Conservation (phyloP, 2,113 vertebrate genomes). For the Gambusia affinis region DNA sequence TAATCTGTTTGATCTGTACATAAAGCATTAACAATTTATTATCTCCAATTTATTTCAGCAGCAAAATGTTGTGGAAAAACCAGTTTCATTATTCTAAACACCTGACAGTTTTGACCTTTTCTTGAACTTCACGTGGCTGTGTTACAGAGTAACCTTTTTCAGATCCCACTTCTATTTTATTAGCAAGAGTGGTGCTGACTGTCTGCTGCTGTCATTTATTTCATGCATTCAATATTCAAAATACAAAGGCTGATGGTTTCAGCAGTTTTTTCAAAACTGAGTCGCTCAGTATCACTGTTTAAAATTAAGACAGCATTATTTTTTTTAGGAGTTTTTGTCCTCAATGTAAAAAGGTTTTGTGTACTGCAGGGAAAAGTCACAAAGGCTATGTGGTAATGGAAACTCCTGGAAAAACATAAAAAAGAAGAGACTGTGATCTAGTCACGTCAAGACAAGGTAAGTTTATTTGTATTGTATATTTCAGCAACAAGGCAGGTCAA, state of each 20-base stretch:
- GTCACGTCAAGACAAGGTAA: too few species aligned
- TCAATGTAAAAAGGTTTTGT: slow-evolving; percentile 36
- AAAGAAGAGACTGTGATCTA: not conserved
- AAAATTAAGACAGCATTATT: slow-evolving; percentile 9
- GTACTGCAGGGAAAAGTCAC: slow-evolving; percentile 27
- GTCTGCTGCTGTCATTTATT: slow-evolving; percentile 38
- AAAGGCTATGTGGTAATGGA: slow-evolving; percentile 34
- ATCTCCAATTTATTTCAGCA: slow-evolving; percentile 6
- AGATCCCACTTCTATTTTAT: slow-evolving; percentile 55
- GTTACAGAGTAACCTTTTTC: slow-evolving; percentile 66
- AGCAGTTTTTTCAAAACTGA: slow-evolving; percentile 21
- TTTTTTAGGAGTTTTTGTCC: slow-evolving; percentile 13
- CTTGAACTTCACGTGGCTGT: slow-evolving; percentile 38
- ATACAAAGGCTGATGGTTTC: slow-evolving; percentile 22
- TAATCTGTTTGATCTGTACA: not conserved
- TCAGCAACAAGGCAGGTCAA: too few species aligned
- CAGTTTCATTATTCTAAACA: slow-evolving; percentile 35
- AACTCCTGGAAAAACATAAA: slow-evolving; percentile 15
- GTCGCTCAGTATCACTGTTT: slow-evolving; percentile 8
- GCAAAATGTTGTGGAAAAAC: slow-evolving; percentile 21
- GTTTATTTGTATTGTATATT: too few species aligned
- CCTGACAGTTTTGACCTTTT: slow-evolving; percentile 65
- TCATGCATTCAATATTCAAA: slow-evolving; percentile 27
- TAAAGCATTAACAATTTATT: slow-evolving; percentile 2
- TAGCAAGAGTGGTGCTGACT: slow-evolving; percentile 56